Evolutionary conservation across 53 echinoderm and acorn worm species (phyloP).

Genomic region (Holothuria scabra): DNA sequence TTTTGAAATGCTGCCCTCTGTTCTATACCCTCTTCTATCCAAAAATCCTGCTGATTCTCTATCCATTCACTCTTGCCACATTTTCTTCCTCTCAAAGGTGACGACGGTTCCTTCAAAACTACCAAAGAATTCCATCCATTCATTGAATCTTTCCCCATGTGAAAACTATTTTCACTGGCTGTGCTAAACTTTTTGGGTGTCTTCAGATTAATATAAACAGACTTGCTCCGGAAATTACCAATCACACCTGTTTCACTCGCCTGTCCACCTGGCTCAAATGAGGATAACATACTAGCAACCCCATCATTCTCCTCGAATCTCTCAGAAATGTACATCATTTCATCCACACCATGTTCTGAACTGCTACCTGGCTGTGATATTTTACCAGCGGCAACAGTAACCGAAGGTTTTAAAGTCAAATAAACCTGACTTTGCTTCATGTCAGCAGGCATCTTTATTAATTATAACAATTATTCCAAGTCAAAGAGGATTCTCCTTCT

Average conservation of each 20-base stretch:
- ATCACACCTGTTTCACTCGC: not conserved
- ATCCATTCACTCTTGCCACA: no score
- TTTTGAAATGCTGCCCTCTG: not conserved
- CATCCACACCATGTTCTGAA: not conserved
- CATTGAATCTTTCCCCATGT: no score
- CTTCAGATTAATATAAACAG: constrained; percentile 7
- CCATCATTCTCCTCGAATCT: not conserved
- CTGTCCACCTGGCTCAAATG: no score
- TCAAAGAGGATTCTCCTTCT: no score
- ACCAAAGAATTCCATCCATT: not conserved
- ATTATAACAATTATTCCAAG: not conserved
- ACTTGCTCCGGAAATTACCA: not conserved
- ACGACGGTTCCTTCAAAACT: not conserved
- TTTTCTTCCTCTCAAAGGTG: not conserved
- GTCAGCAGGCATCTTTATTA: not conserved
- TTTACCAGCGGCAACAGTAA: not conserved
- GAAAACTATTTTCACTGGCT: no score
- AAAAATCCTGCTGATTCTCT: not conserved
- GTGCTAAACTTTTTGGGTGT: not conserved
- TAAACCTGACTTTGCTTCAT: not conserved
- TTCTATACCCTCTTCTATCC: not conserved
- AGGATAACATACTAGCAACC: not conserved
- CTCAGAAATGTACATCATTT: not conserved
- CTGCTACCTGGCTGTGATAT: not conserved
- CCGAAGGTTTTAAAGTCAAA: not conserved